A percentile compares a stretch with the other conserved stretches of the same genome.
Conservation (phyloP, 2,797 vertebrate genomes). For the Nyctalus aviator region DNA sequence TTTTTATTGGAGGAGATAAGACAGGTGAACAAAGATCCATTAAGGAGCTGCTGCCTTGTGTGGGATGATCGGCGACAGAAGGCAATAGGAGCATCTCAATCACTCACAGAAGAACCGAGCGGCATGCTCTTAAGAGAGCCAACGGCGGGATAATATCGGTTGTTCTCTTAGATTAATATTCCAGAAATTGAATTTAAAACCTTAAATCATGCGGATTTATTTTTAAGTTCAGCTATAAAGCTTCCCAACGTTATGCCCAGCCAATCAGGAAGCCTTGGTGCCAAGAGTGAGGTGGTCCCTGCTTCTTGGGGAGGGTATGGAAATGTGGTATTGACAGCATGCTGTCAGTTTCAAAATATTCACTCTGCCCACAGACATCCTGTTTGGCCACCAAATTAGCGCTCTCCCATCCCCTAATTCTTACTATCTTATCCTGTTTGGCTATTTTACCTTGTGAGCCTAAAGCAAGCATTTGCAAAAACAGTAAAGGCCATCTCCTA, state of each 20-base stretch:
- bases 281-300: conserved; percentile 39
- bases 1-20: conserved; percentile 64
- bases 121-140: background rate
- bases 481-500: background rate
- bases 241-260: conserved; percentile 43
- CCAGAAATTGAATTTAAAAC: conserved; percentile 63
- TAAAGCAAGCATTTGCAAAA: conserved; percentile 25
- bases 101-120: conserved; percentile 43
- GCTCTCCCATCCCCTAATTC: background rate
- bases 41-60: conserved; percentile 63
- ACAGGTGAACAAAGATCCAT: conserved; percentile 68
- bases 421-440: background rate
- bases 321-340: conserved; percentile 64
- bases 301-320: conserved; percentile 29
- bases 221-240: conserved; percentile 69
- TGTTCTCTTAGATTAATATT: conserved; percentile 64
- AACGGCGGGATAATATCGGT: conserved; percentile 51
- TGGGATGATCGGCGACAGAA: conserved; percentile 53
- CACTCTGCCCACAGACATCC: conserved; percentile 6
- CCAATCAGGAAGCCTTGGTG: conserved; percentile 24
- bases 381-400: conserved; percentile 29
- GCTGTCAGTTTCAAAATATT: conserved; percentile 61
- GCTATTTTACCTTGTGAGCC: background rate
- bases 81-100: conserved; percentile 34
- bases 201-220: conserved; percentile 72